Percentiles rank a stretch among this genome's conserved stretches.
These are phyloP conservation scores for Sesamia inferens DNA, from an alignment of 2,888 invertebrate genomes.

Conservation along the genomic window DNA sequence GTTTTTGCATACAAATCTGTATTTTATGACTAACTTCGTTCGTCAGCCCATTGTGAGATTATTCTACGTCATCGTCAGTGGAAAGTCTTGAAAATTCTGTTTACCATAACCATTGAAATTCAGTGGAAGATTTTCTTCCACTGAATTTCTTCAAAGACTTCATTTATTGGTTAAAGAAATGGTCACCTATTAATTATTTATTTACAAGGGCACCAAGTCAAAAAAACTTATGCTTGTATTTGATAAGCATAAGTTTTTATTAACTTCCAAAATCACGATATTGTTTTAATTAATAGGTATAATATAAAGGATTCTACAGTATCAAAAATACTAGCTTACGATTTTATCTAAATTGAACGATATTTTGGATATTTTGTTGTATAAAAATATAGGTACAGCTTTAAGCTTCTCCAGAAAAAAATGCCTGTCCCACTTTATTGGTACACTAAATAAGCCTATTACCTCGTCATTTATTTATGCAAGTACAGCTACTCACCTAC, in stretches of 20 bases:
- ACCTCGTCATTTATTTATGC: no score
- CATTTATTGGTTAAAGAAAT: neutral
- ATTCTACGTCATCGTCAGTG: neutral
- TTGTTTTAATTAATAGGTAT: no score
- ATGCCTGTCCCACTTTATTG: neutral
- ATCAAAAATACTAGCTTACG: no score
- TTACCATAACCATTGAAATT: constrained; percentile 8
- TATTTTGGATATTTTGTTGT: no score
- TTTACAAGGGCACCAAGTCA: no score
- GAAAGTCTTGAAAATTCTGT: constrained; percentile 4
- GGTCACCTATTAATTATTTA: neutral
- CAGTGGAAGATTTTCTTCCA: neutral
- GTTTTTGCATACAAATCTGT: constrained; percentile 18
- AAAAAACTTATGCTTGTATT: no score
- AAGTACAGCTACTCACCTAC: neutral
- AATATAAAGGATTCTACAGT: no score
- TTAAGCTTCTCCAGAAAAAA: no score
- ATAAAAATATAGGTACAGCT: no score
- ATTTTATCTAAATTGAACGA: no score
- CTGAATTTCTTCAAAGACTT: neutral
- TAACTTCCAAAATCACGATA: no score
- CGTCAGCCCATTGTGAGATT: constrained; percentile 13
- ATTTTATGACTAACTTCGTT: constrained; percentile 26
- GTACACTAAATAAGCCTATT: neutral
- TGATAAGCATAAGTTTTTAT: no score